These are phyloP conservation scores for Penaeus vannamei DNA, from an alignment of 1,140 invertebrate genomes.

Conservation along the genomic window DNA sequence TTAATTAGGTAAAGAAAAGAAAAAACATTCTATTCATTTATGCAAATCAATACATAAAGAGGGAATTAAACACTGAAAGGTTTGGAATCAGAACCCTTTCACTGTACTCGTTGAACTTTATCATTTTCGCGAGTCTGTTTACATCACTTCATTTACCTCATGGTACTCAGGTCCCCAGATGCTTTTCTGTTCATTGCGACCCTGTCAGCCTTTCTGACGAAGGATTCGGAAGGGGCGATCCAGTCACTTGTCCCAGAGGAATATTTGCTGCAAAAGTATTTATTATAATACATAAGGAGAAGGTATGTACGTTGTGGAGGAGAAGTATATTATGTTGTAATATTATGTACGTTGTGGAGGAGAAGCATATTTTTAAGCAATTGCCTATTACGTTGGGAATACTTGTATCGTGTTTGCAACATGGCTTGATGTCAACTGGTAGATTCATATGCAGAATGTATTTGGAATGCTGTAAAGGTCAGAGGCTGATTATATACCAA, in stretches of 20 bases:
- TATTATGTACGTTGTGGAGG: neutral
- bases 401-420: too few species aligned
- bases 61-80: neutral
- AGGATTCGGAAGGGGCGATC: neutral
- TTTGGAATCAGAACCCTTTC: too few species aligned
- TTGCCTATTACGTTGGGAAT: too few species aligned
- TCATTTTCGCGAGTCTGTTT: too few species aligned
- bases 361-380: neutral
- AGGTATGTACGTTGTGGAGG: neutral
- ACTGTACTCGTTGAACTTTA: too few species aligned
- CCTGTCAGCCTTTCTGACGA: neutral
- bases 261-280: constrained; percentile 10
- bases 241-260: constrained; percentile 43
- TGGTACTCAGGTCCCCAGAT: neutral
- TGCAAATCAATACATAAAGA: neutral
- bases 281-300: neutral
- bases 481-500: too few species aligned
- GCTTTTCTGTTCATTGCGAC: constrained; percentile 10
- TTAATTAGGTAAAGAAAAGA: neutral
- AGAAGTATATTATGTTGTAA: neutral
- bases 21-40: too few species aligned
- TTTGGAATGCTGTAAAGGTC: too few species aligned
- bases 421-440: too few species aligned
- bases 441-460: too few species aligned
- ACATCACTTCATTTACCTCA: neutral